Evolutionary conservation across 2,888 invertebrate genomes (phyloP), one percentile per base, ranked within the genome.

Genomic region (Rhingia campestris): DNA sequence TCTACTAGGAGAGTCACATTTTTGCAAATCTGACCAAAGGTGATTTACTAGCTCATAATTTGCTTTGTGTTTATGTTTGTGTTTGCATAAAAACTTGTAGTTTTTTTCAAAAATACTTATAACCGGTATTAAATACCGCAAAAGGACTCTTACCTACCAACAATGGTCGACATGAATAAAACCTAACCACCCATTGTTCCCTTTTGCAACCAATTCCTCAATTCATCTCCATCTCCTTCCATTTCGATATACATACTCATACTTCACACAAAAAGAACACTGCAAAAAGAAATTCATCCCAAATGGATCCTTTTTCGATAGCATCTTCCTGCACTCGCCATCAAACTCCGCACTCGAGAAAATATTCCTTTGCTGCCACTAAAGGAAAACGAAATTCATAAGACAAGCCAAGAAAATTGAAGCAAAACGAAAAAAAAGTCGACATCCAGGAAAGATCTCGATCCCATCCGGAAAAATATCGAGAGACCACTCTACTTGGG

Each of bases 381-480:
- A 49, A 58, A 47, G 14, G 12, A 51, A 45, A 61, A 47, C 58
- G 56, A 80, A 84, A 75, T 84, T 80, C 70, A 70, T 79, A 74
- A 84, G 79, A 80, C 73, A 79, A 84, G 74, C 58, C 74, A 75
- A 80, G 64, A 39, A 59, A 70, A 74, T 45, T 59, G 22, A 72
- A 72, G 53, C 12, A 63, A 32, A 70, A 58, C 35, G 72, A 59
- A 63, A 73, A 47, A 79, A 64, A 58, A 69, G 63, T 84, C 79
- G 74, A 70, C 73, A 77, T 82, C 61, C 67, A 73, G 81, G 47
- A 77, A 76, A 73, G 79, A 79, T 84, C 84, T 80, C 84, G 75
- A 79, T 75, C 70, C 84, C 70, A 70, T 66, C 80, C 70, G 84
- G 70, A 75, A 80, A 80, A 84, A 80, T 75, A 84, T 74, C 84